Base-by-base conservation (phyloP, 2,113 vertebrate genomes). In the Theristicus caerulescens region DNA sequence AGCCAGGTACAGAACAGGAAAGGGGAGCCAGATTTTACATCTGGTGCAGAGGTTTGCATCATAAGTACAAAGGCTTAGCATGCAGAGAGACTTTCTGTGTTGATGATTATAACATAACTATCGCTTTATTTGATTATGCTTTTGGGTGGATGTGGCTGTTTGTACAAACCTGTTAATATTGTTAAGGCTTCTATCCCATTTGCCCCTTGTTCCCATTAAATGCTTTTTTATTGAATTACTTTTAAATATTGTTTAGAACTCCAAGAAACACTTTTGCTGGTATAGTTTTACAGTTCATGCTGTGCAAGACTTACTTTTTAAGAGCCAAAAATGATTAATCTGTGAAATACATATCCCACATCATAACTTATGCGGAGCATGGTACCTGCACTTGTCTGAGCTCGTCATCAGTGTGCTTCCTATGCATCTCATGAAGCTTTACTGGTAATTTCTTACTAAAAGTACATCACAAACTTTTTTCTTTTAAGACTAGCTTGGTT, bases 101-200 rank as follows among this genome's bases (percentile, higher is more conserved):
- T 95, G 97, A 94, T 95, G 91, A 85, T 85, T 95, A 38, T 97
- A 96, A 85, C 88, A 89, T 76, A 91, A 52, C 93, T 94, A 26
- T 89, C 6, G 3, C 81, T 96, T 93, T 59, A 86, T 91, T 95
- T 94, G 73, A 91, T 94, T 97, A 76, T 80, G 49, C 91, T 95
- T 96, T 87, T 92, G 84, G 70, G 93, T 96, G 54, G 57, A 88
- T 4, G 11, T 85, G 77, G 83, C 74, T 91, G 57, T 93, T 97
- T 94, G 40, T 90, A 44, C 71, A 96, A 93, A 94, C 49, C 94
- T 94, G 93, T 94, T 96, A 95, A 94, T 94, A 91, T 95, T 94
- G 72, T 96, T 96, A 96, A 90, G 72, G 64, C 69, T 94, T 55
- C 86, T 92, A 64, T 92, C 79, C 92, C 64, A 57, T 95, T 94